Conservation (phyloP, 2,113 vertebrate species). For the Dicrurus megarhynchus region DNA sequence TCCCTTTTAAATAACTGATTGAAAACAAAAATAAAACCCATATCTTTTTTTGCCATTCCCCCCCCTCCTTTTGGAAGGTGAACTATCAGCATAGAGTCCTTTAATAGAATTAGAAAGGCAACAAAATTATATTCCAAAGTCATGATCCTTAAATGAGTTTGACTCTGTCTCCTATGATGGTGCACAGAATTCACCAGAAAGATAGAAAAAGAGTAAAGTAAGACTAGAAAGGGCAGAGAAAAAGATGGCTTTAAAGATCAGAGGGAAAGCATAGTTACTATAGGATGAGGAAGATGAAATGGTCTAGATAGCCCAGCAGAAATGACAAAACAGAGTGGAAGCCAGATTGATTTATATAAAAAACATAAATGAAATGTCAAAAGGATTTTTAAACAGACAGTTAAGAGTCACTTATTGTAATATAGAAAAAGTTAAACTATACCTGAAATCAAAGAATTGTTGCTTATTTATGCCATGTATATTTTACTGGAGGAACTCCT, state of each 20-base stretch:
- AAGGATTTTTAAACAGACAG: neutral
- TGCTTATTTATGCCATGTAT: neutral
- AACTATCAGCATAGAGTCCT: neutral
- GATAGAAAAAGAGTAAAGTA: neutral
- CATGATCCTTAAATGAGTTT: neutral
- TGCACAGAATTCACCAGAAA: neutral
- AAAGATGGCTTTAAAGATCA: neutral
- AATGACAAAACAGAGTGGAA: neutral
- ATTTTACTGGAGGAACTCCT: neutral
- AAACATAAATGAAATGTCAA: neutral
- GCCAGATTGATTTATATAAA: neutral
- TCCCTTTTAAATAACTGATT: neutral
- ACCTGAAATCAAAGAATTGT: neutral
- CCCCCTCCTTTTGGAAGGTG: neutral
- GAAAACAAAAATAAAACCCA: neutral
- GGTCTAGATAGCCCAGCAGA: neutral
- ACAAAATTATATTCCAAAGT: neutral
- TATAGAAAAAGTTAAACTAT: neutral
- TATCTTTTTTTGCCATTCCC: accelerated
- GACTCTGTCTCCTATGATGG: neutral
- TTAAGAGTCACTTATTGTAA: neutral
- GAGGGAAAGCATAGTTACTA: neutral
- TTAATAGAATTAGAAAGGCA: neutral
- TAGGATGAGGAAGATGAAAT: neutral
- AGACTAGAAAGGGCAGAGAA: neutral